Base-by-base conservation (phyloP, 1,140 invertebrate genomes). In the Rhyacophila brunnea region DNA sequence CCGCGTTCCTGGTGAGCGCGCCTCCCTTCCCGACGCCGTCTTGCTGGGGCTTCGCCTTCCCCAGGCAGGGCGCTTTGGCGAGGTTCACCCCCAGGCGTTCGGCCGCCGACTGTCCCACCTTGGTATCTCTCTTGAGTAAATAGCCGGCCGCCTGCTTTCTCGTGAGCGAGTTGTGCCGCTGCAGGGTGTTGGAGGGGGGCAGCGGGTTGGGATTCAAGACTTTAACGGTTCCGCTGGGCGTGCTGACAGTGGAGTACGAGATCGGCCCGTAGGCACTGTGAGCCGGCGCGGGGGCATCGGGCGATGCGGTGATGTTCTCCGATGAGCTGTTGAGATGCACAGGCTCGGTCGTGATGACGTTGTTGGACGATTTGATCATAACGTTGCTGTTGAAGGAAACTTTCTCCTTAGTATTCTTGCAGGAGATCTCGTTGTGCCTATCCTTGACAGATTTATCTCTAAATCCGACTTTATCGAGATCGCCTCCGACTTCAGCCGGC, bases 1-100 rank as follows among this genome's bases (percentile, higher is more conserved):
- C 89, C 2, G 87, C 87, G 68, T 87, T 85, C 63, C 85, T 80
- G 2, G 84, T 85, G 1, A 86, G 65, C 63, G 79, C 69, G 42
- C 81, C 80, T 28, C 77, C 81, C 46, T 71, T 65, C 35, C 56
- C 64, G 36, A 43, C 60, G 1, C 18, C 13, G 13, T 73, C 66
- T 20, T 68, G 64, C 1, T 68, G 71, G 23, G 18, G 52, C 58
- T 28, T 58, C 6, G 7, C 10, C 34, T 62, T 65, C 38, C 52
- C 55, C 13, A 9, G 7, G 28, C 62, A 50, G 28, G 74, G 72
- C 42, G 74, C 73, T 54, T 69, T 70, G 18, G 61, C 68, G 13
- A 70, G 38, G 66, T 78, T 74, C 35, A 78, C 75, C 32, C 75
- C 74, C 2, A 75, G 66, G n/a, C 74, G 62, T 60, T 77, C 71